Evolutionary conservation across 2,113 vertebrate species (phyloP), one percentile per base, ranked within the genome.

Genomic region (Thamnophis sirtalis): DNA sequence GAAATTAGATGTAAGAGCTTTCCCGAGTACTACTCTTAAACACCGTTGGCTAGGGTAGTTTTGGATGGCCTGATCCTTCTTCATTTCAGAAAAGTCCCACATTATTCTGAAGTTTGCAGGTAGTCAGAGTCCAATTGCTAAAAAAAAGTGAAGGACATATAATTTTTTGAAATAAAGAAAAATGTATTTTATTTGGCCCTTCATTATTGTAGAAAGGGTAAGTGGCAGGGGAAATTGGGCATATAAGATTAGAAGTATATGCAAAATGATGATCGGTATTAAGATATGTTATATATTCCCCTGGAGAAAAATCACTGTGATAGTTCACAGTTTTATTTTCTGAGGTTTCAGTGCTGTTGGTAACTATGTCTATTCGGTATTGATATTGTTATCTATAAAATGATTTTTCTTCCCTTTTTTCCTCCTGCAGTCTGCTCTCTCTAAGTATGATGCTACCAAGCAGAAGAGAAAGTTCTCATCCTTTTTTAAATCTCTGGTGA

Each of bases 401-500:
- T 93, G 94, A 84, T n/a, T 50, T 28, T 22, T 63, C 26, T 49
- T 94, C 97, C 96, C 68, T 80, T 92, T 91, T 95, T 93, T 95
- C 95, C 84, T 95, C 92, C 96, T 97, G 88, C 97, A 99, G 99
- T 98, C 98, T 80, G 99, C 99, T 91, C 98, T 99, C 95, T 99
- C 99, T 94, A 99, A 99, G 96, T 99, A 99, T 43, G 99, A 99
- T 97, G 99, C 99, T 95, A 99, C 99, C 93, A 99, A 99, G 96
- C 99, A 99, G 97, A 99, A 99, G 95, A 98, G 99, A 94, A 99
- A 99, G 94, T 99, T 99, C 93, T 99, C 99, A n/a, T 99, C 99
- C 91, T 99, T 99, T 97, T 99, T 99, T 97, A 99, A 99, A 96
- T 99, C 99, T 92, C 98, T 99, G 96, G 99, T 99, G 96, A 99